Percentiles rank a stretch among this genome's conserved stretches.
Evolutionary conservation across 2,113 vertebrate genomes (phyloP).

Genomic region (Semicossyphus pulcher): DNA sequence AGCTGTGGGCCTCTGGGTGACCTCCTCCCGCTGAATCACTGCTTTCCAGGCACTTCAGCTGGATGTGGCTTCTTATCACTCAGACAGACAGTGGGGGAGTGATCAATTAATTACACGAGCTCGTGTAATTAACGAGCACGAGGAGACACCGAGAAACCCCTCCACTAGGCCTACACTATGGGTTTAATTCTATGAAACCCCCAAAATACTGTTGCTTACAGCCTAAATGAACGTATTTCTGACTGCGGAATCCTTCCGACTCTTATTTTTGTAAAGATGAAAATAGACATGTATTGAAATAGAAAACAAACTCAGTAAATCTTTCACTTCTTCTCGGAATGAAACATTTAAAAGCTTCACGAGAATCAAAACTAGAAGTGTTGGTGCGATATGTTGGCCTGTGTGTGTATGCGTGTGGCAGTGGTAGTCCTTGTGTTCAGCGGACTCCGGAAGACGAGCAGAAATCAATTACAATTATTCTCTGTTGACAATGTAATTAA

Average conservation of each 20-base stretch:
- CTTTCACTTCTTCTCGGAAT: neutral
- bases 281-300: no score
- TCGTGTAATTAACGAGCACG: constrained; percentile 74
- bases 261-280: no score
- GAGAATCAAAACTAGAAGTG: neutral
- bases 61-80: constrained; percentile 70
- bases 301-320: neutral
- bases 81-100: constrained; percentile 60
- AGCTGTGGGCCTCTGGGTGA: constrained; percentile 50
- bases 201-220: no score
- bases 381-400: neutral
- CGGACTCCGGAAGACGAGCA: constrained; percentile 72
- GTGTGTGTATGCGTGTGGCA: neutral
- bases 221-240: no score
- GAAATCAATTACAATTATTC: constrained; percentile 96
- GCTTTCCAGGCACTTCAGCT: constrained; percentile 53
- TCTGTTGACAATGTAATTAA: constrained; percentile 97
- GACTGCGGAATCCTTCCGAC: no score
- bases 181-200: no score
- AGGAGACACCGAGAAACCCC: constrained; percentile 18
- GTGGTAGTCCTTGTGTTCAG: constrained; percentile 23
- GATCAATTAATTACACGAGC: constrained; percentile 76
- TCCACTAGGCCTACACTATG: neutral
- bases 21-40: constrained; percentile 59
- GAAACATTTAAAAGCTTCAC: neutral